Conservation (phyloP, 2,797 vertebrate species). For the Hapalemur alaotrensis region DNA sequence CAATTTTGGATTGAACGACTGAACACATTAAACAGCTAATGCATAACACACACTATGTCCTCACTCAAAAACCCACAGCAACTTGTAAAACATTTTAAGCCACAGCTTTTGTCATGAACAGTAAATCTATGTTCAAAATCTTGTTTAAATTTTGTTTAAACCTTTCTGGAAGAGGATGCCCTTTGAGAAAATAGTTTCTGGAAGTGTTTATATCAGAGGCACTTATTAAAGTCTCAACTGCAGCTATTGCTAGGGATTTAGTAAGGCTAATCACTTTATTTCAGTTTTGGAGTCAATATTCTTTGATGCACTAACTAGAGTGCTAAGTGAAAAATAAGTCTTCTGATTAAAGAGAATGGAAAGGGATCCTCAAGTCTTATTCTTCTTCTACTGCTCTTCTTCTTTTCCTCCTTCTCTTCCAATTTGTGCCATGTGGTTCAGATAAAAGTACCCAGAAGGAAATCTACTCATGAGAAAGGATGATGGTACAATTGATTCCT, state of each 20-base stretch:
- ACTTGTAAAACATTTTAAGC: constrained; percentile 65
- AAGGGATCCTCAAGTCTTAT: background rate
- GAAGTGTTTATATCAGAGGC: constrained; percentile 62
- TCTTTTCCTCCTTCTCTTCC: background rate
- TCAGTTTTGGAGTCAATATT: constrained; percentile 34
- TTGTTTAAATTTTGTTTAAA: constrained; percentile 70
- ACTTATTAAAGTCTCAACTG: constrained; percentile 49
- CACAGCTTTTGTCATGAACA: constrained; percentile 68
- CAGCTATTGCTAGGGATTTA: constrained; percentile 9
- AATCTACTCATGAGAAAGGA: background rate
- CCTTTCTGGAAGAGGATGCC: constrained; percentile 31
- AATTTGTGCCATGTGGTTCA: background rate
- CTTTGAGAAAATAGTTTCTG: constrained; percentile 65
- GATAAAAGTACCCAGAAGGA: background rate
- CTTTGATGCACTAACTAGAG: constrained; percentile 10
- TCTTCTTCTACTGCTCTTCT: background rate
- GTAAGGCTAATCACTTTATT: constrained; percentile 37
- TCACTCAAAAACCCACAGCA: constrained; percentile 62
- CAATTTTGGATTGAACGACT: constrained; percentile 72
- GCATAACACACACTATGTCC: constrained; percentile 50
- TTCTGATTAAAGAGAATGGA: constrained; percentile 38
- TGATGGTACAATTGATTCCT: background rate
- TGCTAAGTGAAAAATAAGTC: constrained; percentile 50
- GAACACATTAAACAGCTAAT: constrained; percentile 68
- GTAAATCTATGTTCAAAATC: constrained; percentile 63